Conservation (phyloP, 2,888 invertebrate genomes). For the Epirrhoe tristata region DNA sequence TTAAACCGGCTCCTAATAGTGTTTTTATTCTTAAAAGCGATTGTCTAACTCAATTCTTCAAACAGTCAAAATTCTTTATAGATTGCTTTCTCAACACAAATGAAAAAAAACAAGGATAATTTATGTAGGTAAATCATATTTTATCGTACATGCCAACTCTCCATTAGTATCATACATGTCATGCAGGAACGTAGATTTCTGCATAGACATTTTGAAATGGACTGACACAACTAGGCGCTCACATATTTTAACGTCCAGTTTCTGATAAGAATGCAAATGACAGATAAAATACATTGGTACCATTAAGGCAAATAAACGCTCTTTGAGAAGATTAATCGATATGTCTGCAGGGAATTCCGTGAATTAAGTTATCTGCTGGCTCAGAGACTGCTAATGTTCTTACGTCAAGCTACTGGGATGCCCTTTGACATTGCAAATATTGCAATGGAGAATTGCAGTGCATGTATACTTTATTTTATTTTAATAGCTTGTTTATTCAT, state of each 20-base stretch:
- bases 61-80: no score
- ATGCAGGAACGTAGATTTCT: constrained; percentile 37
- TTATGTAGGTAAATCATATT: constrained; percentile 1
- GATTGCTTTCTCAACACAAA: no score
- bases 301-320: constrained; percentile 44
- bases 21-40: no score
- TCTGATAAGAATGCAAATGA: constrained; percentile 61
- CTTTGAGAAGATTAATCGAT: constrained; percentile 37
- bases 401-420: constrained; percentile 5
- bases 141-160: constrained; percentile 1
- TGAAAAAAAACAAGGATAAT: no score
- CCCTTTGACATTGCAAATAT: not conserved
- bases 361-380: constrained; percentile 31
- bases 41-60: no score
- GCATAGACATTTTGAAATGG: constrained; percentile 48
- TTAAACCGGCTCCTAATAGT: no score
- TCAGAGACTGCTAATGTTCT: not conserved
- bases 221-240: constrained; percentile 42
- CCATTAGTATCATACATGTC: constrained; percentile 34
- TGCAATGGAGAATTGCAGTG: not conserved
- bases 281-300: constrained; percentile 48
- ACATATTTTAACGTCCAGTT: constrained; percentile 52
- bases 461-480: not conserved
- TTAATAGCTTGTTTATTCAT: no score
- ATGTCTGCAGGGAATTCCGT: constrained; percentile 36